Base-by-base conservation (phyloP, 1,140 invertebrate genomes). In the Lepidurus arcticus region DNA sequence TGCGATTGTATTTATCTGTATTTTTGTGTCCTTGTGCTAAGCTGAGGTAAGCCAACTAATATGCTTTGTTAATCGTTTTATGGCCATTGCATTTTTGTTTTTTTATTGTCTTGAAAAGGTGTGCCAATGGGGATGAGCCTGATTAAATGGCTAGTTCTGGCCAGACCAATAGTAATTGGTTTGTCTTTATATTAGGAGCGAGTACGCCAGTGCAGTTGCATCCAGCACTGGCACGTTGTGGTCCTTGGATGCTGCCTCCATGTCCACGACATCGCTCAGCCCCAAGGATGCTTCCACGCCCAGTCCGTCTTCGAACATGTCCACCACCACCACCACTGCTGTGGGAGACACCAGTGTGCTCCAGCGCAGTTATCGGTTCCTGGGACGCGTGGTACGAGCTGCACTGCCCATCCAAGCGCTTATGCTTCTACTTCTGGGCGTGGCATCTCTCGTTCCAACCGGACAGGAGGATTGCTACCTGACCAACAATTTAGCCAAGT, bases 401-500 rank as follows among this genome's bases (percentile, higher is more conserved):
- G 96, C 95, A 13, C 86, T 98, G 79, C 95, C 95, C 43, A 93
- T 98, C 83, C 87, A 88, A 86, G 92, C 94, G 45, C 85, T 97
- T 80, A 92, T 97, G 87, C 87, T 97, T 81, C 87, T 97, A 78
- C 88, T 97, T 81, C 88, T 98, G 81, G 95, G 94, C 76, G 91
- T 93, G 78, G 94, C 94, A 65, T 92, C 93, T 44, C 87, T 97
- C 80, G 90, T 96, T 53, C 95, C 95, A 75, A 90, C 91, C 83
- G 89, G 90, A 80, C 93, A 94, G 85, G 92, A 95, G 82, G 93
- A 95, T 83, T 94, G 92, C 84, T 91, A 91, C 84, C 87, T 94
- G 81, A 89, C 90, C 79, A 94, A 95, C 83, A 94, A 90, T 79
- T 91, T 97, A 79, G 85, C 84, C 10, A 76, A 83, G 42, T 86